Evolutionary conservation across 2,113 vertebrate species (phyloP), one percentile per base, ranked within the genome.

Genomic region (Pelecanus crispus): DNA sequence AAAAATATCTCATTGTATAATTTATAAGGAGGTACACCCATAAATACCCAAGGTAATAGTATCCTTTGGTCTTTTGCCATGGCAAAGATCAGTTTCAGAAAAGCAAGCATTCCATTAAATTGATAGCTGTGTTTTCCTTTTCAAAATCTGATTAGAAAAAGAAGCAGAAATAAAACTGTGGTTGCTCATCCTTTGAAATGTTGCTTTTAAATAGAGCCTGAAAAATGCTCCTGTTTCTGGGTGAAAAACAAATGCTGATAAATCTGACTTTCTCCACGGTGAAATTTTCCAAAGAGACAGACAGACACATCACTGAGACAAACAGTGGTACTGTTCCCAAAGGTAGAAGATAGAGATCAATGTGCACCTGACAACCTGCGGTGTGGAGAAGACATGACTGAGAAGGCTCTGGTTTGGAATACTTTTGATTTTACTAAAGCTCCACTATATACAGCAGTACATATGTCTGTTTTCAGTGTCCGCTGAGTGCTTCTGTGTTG

Each of bases 141-240:
- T 56, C 47, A 81, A 83, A 96, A 96, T 84, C 31, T 38, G 49
- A 94, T 94, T 94, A 88, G 73, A 77, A 78, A 94, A 93, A 72
- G 21, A 66, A 90, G 5, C 15, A 82, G 50, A 72, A 95, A 59
- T 78, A 52, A 72, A 92, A 84, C 13, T 29, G 36, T 36, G 4
- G 14, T 58, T 61, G 32, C 38, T 34, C 17, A 50, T 65, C 31
- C 21, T 90, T 82, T 87, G 62, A 93, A 92, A 79, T 34, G 50
- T 11, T 81, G n/a, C 34, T 71, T 94, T 95, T 61, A 75, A 87
- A 79, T 7, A 68, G 52, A 50, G 59, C 12, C 36, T 75, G 81
- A 68, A 92, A 88, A 94, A 91, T 44, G 38, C 3, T 89, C 18
- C 25, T 84, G 24, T 59, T 58, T 38, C 50, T 74, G 52, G 12